Evolutionary conservation across 2,888 invertebrate genomes (phyloP).

Genomic region (Eumacrocentrus americanus): DNA sequence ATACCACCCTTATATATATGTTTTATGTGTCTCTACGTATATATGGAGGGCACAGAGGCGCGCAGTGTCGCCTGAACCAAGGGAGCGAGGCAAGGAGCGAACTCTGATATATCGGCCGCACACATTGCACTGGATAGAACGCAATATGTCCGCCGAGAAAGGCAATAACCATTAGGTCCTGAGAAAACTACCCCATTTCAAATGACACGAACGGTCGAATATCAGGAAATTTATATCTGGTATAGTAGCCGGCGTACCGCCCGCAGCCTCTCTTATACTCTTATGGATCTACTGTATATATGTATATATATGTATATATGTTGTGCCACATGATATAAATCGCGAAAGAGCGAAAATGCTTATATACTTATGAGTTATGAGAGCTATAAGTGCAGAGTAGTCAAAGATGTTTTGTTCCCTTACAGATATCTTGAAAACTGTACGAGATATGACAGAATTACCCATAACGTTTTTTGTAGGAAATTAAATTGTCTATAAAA

Average conservation of each 20-base stretch:
- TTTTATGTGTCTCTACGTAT: neutral
- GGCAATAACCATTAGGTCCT: constrained; percentile 70
- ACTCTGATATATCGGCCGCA: constrained; percentile 66
- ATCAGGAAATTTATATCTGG: constrained; percentile 67
- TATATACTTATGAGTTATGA: too few relatives aligned
- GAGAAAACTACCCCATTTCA: constrained; percentile 69
- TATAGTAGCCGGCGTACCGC: constrained; percentile 38
- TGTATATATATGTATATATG: too few relatives aligned
- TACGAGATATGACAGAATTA: too few relatives aligned
- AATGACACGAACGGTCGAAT: constrained; percentile 68
- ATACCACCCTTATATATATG: neutral
- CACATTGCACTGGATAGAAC: constrained; percentile 68
- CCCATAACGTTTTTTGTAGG: too few relatives aligned
- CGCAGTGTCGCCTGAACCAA: constrained; percentile 6
- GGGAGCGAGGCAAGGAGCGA: constrained; percentile 39
- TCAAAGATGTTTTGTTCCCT: too few relatives aligned
- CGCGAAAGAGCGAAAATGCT: too few relatives aligned
- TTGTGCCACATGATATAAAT: too few relatives aligned
- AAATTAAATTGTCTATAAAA: too few relatives aligned
- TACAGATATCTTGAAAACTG: too few relatives aligned
- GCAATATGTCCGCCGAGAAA: constrained; percentile 69
- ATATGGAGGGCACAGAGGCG: neutral
- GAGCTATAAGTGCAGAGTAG: too few relatives aligned
- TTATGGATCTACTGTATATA: too few relatives aligned
- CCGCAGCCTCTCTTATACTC: constrained; percentile 23